phyloP scores from a whole-genome alignment of 2,888 invertebrate genomes.

The Thereva unica region DNA sequence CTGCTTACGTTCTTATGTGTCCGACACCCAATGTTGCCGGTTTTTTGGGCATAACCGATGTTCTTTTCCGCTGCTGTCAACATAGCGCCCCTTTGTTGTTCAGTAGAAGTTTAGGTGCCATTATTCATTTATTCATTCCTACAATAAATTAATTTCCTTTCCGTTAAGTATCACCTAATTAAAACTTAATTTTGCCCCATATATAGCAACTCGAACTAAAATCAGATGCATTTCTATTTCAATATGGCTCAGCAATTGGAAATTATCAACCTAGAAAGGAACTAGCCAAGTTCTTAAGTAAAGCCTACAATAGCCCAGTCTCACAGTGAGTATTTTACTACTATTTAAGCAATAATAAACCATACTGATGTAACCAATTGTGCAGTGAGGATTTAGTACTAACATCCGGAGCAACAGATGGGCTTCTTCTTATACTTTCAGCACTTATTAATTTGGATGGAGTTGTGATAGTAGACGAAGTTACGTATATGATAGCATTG shows the following conservation, averaged over 20 bases:
- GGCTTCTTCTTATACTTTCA: slow-evolving; percentile 62
- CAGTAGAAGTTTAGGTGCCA: too few species aligned
- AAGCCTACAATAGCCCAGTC: slow-evolving; percentile 58
- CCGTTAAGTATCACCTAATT: not conserved
- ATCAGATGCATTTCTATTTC: slow-evolving; percentile 59
- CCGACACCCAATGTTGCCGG: too few species aligned
- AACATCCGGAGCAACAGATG: slow-evolving; percentile 66
- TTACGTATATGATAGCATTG: slow-evolving; percentile 67
- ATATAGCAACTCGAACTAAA: slow-evolving; percentile 52
- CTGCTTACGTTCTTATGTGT: too few species aligned
- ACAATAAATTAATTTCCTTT: too few species aligned
- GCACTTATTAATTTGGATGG: slow-evolving; percentile 62
- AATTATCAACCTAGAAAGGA: slow-evolving; percentile 59
- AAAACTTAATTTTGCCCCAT: slow-evolving; percentile 15
- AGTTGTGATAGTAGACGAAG: slow-evolving; percentile 67
- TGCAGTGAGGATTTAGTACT: slow-evolving; percentile 61
- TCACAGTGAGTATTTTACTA: slow-evolving; percentile 50
- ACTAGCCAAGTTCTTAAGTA: slow-evolving; percentile 59
- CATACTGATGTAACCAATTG: not conserved
- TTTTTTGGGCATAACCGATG: too few species aligned
- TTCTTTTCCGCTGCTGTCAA: too few species aligned
- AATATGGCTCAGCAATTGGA: slow-evolving; percentile 62
- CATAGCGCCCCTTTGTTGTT: too few species aligned
- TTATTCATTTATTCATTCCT: too few species aligned
- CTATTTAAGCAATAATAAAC: not conserved